Evolutionary conservation across 1,140 invertebrate genomes (phyloP), one percentile per base, ranked within the genome.

Genomic region (Papilio glaucus): DNA sequence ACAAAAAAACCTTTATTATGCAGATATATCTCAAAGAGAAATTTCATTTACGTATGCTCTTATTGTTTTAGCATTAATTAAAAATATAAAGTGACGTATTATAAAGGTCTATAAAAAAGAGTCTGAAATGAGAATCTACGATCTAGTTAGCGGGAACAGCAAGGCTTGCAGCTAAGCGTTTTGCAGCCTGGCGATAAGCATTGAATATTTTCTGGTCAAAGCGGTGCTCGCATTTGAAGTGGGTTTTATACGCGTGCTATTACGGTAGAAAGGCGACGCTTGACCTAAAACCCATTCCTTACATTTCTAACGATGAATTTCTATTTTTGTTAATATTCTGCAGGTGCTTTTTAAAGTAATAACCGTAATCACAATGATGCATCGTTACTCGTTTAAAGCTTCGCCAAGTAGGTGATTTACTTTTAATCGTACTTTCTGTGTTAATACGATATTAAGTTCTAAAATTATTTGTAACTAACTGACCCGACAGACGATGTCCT

Each of bases 241-340:
- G 15, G 67, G 67, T 69, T 69, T 69, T 69, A 69, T 69, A 69
- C 33, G 67, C 67, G 67, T 53, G 42, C 67, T 33, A 69, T 69
- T 69, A 53, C 67, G 26, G 26, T 8, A 53, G 67, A 26, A n/a
- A 37, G 8, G 42, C 42, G 8, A 29, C 29, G 26, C 67, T 69
- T 69, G 67, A 69, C 67, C 65, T 68, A 68, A 68, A 68, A 68
- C 41, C 29, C 67, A 53, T 45, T 69, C 29, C 67, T 69, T 69
- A 45, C 42, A 49, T 33, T 69, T 69, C 33, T 69, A 42, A 37
- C 26, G 45, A 26, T 69, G n/a, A 33, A 69, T 49, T 53, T 38
- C 10, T 68, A 45, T 45, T 13, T 69, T 69, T 53, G 26, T 53
- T 37, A 69, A 21, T 69, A 33, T 53, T 69, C 24, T 53, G 26